A percentile compares a stretch with the other conserved stretches of the same genome.
Evolutionary conservation across 2,113 vertebrate genomes (phyloP).

Genomic region (Anseranas semipalmata): DNA sequence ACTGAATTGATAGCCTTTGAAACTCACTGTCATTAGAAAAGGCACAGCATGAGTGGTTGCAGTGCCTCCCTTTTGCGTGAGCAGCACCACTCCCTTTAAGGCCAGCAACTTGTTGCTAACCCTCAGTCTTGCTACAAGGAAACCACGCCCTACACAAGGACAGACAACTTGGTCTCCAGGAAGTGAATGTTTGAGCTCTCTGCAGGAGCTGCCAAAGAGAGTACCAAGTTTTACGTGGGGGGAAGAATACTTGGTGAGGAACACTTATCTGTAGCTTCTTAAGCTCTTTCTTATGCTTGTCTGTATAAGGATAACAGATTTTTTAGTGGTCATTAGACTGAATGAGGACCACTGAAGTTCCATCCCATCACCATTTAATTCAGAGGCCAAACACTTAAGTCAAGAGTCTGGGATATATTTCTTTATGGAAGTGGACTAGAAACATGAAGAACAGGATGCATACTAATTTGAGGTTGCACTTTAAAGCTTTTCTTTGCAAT

Average conservation of each 20-base stretch:
- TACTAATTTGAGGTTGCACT: not conserved
- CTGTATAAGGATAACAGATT: not conserved
- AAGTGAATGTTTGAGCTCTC: accelerated
- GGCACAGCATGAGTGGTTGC: accelerated
- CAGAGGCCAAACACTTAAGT: not conserved
- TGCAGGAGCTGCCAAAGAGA: not conserved
- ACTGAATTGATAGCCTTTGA: not conserved
- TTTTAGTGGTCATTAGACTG: not conserved
- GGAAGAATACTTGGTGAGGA: not conserved
- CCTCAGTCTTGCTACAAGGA: not conserved
- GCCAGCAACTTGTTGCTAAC: not conserved
- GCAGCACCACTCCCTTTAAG: not conserved
- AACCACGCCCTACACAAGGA: not conserved
- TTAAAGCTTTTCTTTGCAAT: not conserved
- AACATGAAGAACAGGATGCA: not conserved
- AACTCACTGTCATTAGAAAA: not conserved
- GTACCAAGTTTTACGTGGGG: not conserved
- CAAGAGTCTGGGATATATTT: not conserved
- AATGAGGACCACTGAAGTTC: not conserved
- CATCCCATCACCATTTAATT: not conserved
- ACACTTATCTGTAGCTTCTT: not conserved
- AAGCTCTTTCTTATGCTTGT: not conserved
- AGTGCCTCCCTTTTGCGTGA: not conserved
- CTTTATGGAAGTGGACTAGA: not conserved
- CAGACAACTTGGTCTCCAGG: not conserved